Evolutionary conservation across 1,140 invertebrate genomes (phyloP).

Genomic region (Ceratoteleas bidentatus): DNA sequence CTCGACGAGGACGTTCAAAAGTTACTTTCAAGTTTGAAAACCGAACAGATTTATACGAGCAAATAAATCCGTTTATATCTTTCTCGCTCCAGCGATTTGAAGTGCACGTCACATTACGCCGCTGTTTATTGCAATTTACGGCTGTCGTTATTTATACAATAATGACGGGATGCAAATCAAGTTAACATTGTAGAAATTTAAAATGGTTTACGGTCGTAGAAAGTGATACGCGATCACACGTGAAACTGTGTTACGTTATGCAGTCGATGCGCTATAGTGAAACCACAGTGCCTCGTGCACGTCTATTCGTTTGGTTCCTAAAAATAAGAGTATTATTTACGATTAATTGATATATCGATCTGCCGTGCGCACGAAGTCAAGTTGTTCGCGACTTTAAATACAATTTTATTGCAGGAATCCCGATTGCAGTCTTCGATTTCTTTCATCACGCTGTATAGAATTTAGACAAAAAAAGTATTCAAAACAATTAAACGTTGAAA

Average conservation of each 20-base stretch:
- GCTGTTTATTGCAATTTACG: constrained; percentile 7
- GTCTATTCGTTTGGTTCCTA: constrained; percentile 11
- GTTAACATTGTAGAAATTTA: constrained; percentile 14
- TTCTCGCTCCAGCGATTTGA: constrained; percentile 9
- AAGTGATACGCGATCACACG: constrained; percentile 9
- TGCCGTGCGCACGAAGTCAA: background rate
- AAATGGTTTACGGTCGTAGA: constrained; percentile 5
- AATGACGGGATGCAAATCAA: constrained; percentile 6
- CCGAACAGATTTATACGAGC: background rate
- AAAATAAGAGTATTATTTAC: constrained; percentile 33
- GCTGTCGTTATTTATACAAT: constrained; percentile 3
- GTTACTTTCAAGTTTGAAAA: background rate
- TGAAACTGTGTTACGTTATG: constrained; percentile 13
- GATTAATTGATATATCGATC: constrained; percentile 36
- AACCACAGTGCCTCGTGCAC: constrained; percentile 13
- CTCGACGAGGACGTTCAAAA: background rate
- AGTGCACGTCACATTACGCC: constrained; percentile 2
- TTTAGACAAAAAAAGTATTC: background rate
- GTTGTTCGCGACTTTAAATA: constrained; percentile 9
- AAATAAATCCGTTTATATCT: background rate
- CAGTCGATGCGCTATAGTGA: background rate
- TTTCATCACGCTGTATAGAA: background rate
- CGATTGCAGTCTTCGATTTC: background rate
- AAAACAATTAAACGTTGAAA: background rate
- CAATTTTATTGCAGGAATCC: constrained; percentile 3